phyloP scores from a whole-genome alignment of 2,113 vertebrate genomes.

The Polypterus bichir region DNA sequence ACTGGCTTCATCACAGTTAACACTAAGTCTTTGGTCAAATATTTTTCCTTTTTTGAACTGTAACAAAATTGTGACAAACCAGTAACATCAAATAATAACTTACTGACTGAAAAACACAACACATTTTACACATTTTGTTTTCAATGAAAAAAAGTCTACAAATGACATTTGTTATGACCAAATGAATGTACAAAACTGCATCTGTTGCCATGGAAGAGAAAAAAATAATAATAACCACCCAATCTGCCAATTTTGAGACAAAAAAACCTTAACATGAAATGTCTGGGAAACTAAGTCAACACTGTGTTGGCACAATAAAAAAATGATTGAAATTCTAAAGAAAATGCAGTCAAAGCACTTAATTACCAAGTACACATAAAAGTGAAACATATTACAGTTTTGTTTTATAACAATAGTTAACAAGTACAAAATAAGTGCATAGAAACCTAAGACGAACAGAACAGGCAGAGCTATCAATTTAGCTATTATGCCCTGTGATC shows the following conservation, averaged over 20 bases:
- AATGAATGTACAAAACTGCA: conserved; percentile 23
- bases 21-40: conserved; percentile 51
- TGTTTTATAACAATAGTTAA: too few species aligned
- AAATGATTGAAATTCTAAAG: too few species aligned
- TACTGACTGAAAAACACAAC: conserved; percentile 25
- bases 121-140: conserved; percentile 33
- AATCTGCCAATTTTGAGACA: conserved; percentile 17
- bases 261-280: conserved; percentile 20
- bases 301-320: too few species aligned
- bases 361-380: too few species aligned
- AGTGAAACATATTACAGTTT: too few species aligned
- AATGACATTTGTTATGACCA: conserved; percentile 14
- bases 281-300: too few species aligned
- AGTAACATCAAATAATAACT: conserved; percentile 41
- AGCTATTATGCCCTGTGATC: too few species aligned
- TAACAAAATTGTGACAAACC: conserved; percentile 28
- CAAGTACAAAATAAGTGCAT: too few species aligned
- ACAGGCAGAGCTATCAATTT: too few species aligned
- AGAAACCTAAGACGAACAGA: too few species aligned
- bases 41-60: conserved; percentile 33
- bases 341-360: too few species aligned
- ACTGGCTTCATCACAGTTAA: conserved; percentile 22
- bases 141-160: conserved; percentile 25
- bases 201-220: conserved; percentile 7
- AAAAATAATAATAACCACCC: conserved; percentile 20